Conservation (phyloP, 2,797 vertebrate species). For the Atherinosoma microstoma region DNA sequence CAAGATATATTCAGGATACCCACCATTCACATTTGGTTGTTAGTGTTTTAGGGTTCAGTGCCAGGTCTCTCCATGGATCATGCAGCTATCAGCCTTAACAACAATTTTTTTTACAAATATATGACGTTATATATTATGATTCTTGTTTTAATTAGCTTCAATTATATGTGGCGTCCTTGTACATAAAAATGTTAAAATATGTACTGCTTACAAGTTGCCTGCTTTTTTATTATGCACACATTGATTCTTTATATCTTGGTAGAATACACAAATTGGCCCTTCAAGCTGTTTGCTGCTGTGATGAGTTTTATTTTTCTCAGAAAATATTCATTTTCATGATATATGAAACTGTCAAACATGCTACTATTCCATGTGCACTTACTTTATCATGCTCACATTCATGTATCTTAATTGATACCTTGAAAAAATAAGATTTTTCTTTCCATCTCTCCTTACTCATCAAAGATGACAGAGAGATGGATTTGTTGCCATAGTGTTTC, state of each 20-base stretch:
- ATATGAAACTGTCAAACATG: slow-evolving; percentile 8
- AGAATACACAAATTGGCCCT: background rate
- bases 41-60: background rate
- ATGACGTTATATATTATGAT: no score
- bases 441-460: slow-evolving; percentile 39
- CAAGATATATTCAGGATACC: background rate
- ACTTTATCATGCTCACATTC: background rate
- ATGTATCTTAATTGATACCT: slow-evolving; percentile 41
- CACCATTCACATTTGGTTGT: background rate
- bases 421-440: slow-evolving; percentile 30
- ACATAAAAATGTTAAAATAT: background rate
- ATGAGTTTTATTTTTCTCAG: background rate
- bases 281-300: background rate
- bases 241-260: background rate
- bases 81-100: background rate
- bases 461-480: slow-evolving; percentile 31
- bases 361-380: background rate
- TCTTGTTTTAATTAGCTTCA: no score
- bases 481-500: slow-evolving; percentile 33
- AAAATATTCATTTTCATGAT: background rate
- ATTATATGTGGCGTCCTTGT: background rate
- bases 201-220: background rate
- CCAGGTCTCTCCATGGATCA: background rate
- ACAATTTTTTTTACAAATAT: no score
- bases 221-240: background rate